These are phyloP conservation scores for Gambusia holbrooki DNA, from an alignment of 2,113 vertebrate species.

Conservation along the genomic window DNA sequence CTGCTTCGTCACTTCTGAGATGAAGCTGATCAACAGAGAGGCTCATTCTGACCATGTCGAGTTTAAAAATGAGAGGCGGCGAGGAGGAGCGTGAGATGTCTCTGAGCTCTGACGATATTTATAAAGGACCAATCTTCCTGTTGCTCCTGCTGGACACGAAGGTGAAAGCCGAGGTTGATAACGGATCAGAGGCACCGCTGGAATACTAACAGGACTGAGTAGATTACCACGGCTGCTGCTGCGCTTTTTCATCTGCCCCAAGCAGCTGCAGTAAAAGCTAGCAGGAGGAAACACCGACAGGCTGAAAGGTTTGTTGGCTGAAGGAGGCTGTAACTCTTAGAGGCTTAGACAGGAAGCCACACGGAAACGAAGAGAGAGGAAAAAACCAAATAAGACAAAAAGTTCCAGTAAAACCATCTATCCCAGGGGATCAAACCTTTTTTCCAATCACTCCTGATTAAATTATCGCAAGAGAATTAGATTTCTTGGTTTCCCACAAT, in stretches of 20 bases:
- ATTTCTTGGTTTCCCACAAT: neutral
- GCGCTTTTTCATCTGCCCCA: constrained; percentile 37
- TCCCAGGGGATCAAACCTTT: neutral
- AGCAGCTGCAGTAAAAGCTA: constrained; percentile 64
- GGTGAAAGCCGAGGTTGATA: constrained; percentile 64
- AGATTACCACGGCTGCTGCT: constrained; percentile 52
- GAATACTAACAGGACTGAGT: constrained; percentile 66
- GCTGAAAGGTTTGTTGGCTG: constrained; percentile 52
- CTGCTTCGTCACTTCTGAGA: constrained; percentile 36
- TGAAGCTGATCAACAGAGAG: constrained; percentile 54
- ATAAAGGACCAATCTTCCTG: constrained; percentile 46
- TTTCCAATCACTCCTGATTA: neutral
- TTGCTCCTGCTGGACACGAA: constrained; percentile 50
- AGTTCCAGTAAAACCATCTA: neutral
- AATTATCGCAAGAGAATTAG: neutral
- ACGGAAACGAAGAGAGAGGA: constrained; percentile 11
- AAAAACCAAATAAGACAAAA: constrained; percentile 1
- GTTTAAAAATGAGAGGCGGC: constrained; percentile 55
- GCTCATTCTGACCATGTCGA: constrained; percentile 70
- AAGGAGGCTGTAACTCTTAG: constrained; percentile 58
- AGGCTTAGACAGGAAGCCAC: constrained; percentile 50
- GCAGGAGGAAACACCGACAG: constrained; percentile 18
- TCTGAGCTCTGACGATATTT: constrained; percentile 29
- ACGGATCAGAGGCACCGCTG: constrained; percentile 43
- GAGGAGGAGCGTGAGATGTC: neutral